Base-by-base conservation (phyloP, 1,140 invertebrate species). In the Ceratina japonica region DNA sequence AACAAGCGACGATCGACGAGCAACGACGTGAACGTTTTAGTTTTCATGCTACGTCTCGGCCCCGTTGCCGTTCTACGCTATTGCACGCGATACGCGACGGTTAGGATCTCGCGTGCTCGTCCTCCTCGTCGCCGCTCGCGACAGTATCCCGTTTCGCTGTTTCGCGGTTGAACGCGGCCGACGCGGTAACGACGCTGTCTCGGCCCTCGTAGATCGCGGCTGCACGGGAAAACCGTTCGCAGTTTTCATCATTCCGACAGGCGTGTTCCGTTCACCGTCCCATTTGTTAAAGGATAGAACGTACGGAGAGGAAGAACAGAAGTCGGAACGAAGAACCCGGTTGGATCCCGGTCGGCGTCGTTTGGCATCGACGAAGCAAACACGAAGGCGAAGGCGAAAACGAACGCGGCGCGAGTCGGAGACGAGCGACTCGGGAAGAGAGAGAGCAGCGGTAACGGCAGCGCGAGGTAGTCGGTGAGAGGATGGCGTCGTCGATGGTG, bases 401-500 rank as follows among this genome's bases (percentile, higher is more conserved):
- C n/a, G 15, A 18, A 0, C 54, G 15, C n/a, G 54, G 54, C 10
- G 3, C 54, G n/a, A 56, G 2, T 56, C 54, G 54, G n/a, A 7
- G 54, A 56, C 54, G 13, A 56, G 54, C 54, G 54, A 56, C 37
- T 44, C 37, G 37, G 10, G 37, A 44, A 44, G 5, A 44, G 37
- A 8, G 37, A 44, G 10, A 44, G 37, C n/a, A n/a, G n/a, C n/a
- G n/a, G n/a, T 24, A 51, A 49, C 13, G 37, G 59, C 3, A 65
- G 37, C 0, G 1, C 2, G 59, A 54, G 54, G n/a, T 18, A 37
- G 31, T 16, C 10, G 13, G 3, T 54, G 22, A 24, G 15, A 27
- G 44, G 1, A 87, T 87, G 86, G 86, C 86, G 80, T 87, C 86
- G 8, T 87, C 86, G 22, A 86, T 84, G 74, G 73, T 87, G 18